Conservation (phyloP, 2,113 vertebrate genomes). For the Cairina moschata region DNA sequence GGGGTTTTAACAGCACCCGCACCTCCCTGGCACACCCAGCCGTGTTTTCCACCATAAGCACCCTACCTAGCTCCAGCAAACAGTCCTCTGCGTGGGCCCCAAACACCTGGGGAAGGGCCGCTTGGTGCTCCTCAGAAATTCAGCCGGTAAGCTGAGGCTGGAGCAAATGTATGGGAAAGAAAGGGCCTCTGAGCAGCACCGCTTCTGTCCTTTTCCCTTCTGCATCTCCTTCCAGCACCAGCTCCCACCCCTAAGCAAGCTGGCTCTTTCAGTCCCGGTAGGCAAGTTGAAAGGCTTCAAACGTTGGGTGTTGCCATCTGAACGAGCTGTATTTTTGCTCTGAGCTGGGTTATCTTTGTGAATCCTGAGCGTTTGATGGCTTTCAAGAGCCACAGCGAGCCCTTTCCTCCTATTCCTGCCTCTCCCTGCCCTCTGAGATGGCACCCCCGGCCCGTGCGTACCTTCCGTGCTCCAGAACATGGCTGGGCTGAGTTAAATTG, state of each 20-base stretch:
- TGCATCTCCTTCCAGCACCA: background rate
- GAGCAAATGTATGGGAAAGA: background rate
- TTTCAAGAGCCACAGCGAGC: background rate
- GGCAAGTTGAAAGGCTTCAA: background rate
- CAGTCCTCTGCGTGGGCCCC: background rate
- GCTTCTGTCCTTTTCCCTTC: background rate
- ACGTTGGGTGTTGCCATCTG: background rate
- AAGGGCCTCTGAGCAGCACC: background rate
- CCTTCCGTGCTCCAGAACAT: background rate
- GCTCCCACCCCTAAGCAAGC: background rate
- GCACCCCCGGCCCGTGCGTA: background rate
- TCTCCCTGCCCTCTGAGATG: background rate
- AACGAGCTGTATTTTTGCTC: background rate
- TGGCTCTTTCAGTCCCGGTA: background rate
- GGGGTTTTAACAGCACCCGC: background rate
- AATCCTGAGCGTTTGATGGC: background rate
- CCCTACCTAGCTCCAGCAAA: background rate
- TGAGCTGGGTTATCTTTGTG: background rate
- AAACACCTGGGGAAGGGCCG: background rate
- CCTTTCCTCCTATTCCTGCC: background rate
- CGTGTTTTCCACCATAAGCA: background rate
- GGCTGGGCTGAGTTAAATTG: background rate
- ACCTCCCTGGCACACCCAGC: background rate
- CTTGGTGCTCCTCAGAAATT: background rate
- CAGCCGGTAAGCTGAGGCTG: background rate